A percentile compares a stretch with the other conserved stretches of the same genome.
Evolutionary conservation across 2,888 invertebrate species (phyloP).

Genomic region (Andrena camellia): DNA sequence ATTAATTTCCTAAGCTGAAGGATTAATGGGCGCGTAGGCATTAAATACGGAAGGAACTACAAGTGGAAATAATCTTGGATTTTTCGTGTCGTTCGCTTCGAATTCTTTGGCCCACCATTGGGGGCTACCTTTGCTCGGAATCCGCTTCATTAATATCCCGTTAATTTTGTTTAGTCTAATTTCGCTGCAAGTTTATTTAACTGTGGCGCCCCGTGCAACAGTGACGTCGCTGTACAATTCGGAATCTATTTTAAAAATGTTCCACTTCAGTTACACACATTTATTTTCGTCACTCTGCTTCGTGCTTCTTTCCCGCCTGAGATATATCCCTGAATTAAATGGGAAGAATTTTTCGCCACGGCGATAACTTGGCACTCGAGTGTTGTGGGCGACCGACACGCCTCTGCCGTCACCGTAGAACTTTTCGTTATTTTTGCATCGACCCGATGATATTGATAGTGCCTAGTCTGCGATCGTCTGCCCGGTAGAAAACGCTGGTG

Average conservation of each 20-base stretch:
- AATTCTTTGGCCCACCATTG: too few species aligned
- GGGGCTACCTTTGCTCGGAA: too few species aligned
- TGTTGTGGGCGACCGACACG: background rate
- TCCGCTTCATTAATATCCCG: too few species aligned
- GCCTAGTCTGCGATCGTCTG: background rate
- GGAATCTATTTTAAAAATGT: background rate
- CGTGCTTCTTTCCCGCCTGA: background rate
- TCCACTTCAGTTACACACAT: background rate
- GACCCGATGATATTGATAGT: background rate
- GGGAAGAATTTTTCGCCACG: background rate
- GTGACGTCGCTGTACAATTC: background rate
- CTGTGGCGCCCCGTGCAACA: background rate
- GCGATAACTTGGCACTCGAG: background rate
- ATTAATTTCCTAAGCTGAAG: slow-evolving; percentile 20
- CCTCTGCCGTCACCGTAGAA: background rate
- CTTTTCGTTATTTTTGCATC: slow-evolving; percentile 13
- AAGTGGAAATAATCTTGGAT: background rate
- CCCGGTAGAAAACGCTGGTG: background rate
- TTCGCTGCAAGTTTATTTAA: background rate
- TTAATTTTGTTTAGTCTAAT: too few species aligned
- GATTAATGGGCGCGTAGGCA: slow-evolving; percentile 10
- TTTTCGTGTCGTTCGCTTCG: background rate
- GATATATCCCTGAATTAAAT: background rate
- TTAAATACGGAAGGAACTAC: background rate
- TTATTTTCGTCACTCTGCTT: background rate